Conservation (phyloP, 2,888 invertebrate genomes). For the Bugulina stolonifera region DNA sequence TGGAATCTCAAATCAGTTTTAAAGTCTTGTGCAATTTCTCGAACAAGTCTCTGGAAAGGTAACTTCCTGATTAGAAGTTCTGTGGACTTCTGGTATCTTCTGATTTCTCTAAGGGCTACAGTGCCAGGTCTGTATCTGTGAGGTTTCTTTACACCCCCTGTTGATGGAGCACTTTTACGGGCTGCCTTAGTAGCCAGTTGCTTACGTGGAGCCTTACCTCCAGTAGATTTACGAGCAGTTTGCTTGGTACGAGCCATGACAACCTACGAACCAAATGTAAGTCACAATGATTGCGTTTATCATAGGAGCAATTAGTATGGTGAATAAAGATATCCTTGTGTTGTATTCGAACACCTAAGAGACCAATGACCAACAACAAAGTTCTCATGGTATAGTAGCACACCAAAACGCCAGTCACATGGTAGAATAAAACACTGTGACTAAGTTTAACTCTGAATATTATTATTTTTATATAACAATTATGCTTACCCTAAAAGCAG, state of each 20-base stretch:
- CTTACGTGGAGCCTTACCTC: constrained; percentile 53
- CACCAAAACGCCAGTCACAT: too few species aligned
- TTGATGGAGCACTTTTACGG: constrained; percentile 53
- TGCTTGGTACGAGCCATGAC: constrained; percentile 54
- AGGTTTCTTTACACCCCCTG: constrained; percentile 53
- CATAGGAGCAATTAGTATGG: too few species aligned
- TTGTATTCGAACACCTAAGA: too few species aligned
- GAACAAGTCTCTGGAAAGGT: constrained; percentile 52
- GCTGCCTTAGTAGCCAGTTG: constrained; percentile 54
- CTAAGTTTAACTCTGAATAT: too few species aligned
- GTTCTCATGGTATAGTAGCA: too few species aligned
- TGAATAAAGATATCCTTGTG: too few species aligned
- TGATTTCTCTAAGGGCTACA: constrained; percentile 53
- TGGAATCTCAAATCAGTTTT: constrained; percentile 54
- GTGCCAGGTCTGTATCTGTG: constrained; percentile 54
- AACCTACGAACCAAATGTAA: constrained; percentile 5
- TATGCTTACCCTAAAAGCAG: too few species aligned
- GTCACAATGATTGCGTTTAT: not conserved
- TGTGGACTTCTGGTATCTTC: constrained; percentile 53
- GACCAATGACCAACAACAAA: too few species aligned
- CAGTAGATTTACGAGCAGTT: constrained; percentile 53
- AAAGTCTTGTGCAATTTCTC: constrained; percentile 54
- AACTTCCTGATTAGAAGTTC: constrained; percentile 52
- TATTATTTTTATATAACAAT: too few species aligned
- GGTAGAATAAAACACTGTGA: too few species aligned